phyloP scores from a whole-genome alignment of 2,888 invertebrate genomes.

The Lobophora halterata region DNA sequence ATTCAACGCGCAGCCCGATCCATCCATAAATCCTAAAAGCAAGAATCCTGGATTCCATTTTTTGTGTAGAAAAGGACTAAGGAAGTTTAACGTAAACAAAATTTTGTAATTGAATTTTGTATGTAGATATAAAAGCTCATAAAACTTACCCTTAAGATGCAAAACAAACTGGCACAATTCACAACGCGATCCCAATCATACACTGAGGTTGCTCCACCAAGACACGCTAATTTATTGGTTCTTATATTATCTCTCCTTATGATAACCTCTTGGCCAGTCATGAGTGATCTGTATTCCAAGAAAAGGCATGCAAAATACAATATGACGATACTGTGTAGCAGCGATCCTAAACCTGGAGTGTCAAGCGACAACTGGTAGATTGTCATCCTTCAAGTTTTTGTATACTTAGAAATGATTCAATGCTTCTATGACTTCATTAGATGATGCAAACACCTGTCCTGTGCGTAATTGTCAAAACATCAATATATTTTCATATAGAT shows the following conservation, averaged over 20 bases:
- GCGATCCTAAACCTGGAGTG: conserved; percentile 43
- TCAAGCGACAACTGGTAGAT: conserved; percentile 45
- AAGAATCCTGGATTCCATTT: too few relatives aligned
- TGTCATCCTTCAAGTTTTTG: conserved; percentile 40
- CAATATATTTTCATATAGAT: too few relatives aligned
- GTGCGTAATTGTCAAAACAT: conserved; percentile 21
- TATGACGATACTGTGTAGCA: conserved; percentile 34
- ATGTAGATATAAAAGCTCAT: too few relatives aligned
- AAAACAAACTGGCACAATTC: conserved; percentile 24
- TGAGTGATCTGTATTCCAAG: conserved; percentile 66
- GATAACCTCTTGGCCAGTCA: conserved; percentile 68
- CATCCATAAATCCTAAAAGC: too few relatives aligned
- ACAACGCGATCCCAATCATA: conserved; percentile 37
- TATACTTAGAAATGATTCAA: conserved; percentile 45
- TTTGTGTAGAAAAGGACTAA: too few relatives aligned
- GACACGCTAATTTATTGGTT: conserved; percentile 65
- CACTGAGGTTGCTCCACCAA: conserved; percentile 57
- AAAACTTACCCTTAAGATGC: conserved; percentile 29
- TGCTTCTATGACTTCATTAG: conserved; percentile 43
- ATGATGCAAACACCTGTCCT: conserved; percentile 25
- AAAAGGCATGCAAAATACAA: conserved; percentile 58
- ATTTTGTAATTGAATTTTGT: too few relatives aligned
- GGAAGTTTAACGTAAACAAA: too few relatives aligned
- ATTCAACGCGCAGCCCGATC: too few relatives aligned
- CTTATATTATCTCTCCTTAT: conserved; percentile 55